Base-by-base conservation (phyloP, 2,888 invertebrate species). In the Nymphalis polychloros region DNA sequence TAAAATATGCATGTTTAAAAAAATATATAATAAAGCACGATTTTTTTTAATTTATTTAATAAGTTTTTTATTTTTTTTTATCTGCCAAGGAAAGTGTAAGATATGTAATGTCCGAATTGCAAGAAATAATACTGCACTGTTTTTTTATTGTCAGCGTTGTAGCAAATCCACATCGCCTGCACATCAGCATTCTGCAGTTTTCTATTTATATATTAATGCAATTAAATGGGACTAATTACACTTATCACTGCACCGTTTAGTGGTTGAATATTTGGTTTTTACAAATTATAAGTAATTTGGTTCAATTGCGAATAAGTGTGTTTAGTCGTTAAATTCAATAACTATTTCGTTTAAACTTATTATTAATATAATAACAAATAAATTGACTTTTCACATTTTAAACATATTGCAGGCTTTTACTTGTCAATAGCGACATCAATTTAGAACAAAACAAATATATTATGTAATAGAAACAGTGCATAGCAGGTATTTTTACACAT, bases 131-230 rank as follows among this genome's bases (percentile, higher is more conserved):
- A 75, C 73, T 73, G 75, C 71, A 65, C 69, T 60, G 60, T 62
- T 70, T 27, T 57, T 70, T 74, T 74, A 76, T 76, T 76, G 76
- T 76, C 76, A 76, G 73, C 75, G 69, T 74, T 72, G 68, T 72
- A 72, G 68, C 27, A 17, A 27, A 6, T 71, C 64, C 53, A 48
- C 59, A 63, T 48, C 53, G 57, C 59, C 59, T 49, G 27, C 27
- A 52, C 69, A 61, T 69, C 52, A 23, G 23, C 23, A 23, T 41
- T 60, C 64, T 61, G 66, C 53, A 63, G 60, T 66, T 49, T 63
- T 67, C 62, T 68, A 64, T 66, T 64, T 8, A 65, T 59, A 65
- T 46, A 35, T 20, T 16, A 20, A 52, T 31, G 31, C 23, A 48
- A 31, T 16, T 47, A 61, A 20, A 49, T 13, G 48, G 47, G 48